A percentile compares a stretch with the other conserved stretches of the same genome.
Conservation (phyloP, 2,888 invertebrate genomes). For the Drosophila pseudotalamancana region DNA sequence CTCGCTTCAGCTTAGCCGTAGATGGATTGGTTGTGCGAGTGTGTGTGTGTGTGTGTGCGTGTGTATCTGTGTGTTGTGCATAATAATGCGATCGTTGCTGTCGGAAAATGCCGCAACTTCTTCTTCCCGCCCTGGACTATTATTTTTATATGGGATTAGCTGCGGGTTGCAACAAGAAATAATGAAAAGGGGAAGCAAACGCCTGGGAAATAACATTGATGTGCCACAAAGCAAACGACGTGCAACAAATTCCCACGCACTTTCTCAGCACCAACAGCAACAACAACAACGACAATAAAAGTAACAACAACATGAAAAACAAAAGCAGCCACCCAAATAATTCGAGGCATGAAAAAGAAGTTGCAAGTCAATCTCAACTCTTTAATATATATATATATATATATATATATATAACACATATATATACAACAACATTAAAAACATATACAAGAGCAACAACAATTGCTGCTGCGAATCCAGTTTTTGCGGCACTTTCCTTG, state of each 20-base stretch:
- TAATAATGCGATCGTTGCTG: constrained; percentile 18
- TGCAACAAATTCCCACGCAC: constrained; percentile 57
- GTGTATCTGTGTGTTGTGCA: constrained; percentile 14
- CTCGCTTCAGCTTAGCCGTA: constrained; percentile 44
- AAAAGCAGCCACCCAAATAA: constrained; percentile 22
- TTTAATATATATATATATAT: too few relatives aligned
- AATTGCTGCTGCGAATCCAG: constrained; percentile 27
- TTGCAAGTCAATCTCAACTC: too few relatives aligned
- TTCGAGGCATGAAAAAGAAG: constrained; percentile 26
- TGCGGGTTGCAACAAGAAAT: constrained; percentile 13
- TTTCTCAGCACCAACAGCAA: constrained; percentile 35
- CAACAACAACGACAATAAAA: constrained; percentile 3
- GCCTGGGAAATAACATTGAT: constrained; percentile 74
- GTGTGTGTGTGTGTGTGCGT: constrained; percentile 2
- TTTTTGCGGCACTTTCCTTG: constrained; percentile 31
- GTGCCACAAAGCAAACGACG: constrained; percentile 25
- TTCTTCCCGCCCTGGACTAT: constrained; percentile 27
- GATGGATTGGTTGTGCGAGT: constrained; percentile 49
- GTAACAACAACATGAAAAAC: neutral
- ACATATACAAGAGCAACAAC: constrained; percentile 5
- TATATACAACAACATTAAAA: constrained; percentile 44
- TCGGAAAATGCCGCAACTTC: constrained; percentile 28
- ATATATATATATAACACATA: too few relatives aligned
- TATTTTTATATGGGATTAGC: constrained; percentile 66
- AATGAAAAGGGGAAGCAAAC: constrained; percentile 11